Base-by-base conservation (phyloP, 2,888 invertebrate species). In the Drosophila leonis region DNA sequence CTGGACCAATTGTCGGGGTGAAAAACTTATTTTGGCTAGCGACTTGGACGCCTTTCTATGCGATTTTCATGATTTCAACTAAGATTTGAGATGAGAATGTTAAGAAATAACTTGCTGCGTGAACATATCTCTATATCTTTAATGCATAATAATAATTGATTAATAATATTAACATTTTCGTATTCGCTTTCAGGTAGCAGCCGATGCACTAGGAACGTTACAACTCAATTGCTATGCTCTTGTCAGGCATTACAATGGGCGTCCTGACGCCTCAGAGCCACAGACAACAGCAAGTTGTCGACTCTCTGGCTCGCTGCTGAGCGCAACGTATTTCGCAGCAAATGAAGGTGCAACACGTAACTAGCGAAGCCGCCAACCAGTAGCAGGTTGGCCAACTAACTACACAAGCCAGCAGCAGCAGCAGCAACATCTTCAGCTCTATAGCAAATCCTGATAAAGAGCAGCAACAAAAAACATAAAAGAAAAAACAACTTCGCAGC, bases 291-390 rank as follows among this genome's bases (percentile, higher is more conserved):
- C 60, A 54, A 42, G 52, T 41, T 37, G 46, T 44, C 42, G 29
- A 69, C 37, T 41, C 24, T 29, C 20, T 61, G 20, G 46, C 48
- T 41, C 33, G 39, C 20, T 64, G 54, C 66, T 64, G 35, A 65
- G 65, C 65, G 42, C 42, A 65, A 51, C 49, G 41, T 37, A 33
- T 41, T n/a, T 49, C 27, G 46, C 44, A 52, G 29, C 76, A 72
- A 77, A 77, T 77, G 77, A 66, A 69, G 78, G 64, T 77, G 69
- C 78, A 78, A 74, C 74, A 74, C 68, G 72, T 76, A 65, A 63
- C 72, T 55, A 60, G 64, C 49, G 35, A 51, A 49, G 37, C 52
- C 59, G 59, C 49, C 42, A 69, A 35, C 55, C 29, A 48, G 48
- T 48, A 69, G 77, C 74, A 79, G 71, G 78, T 81, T 75, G 65